These are phyloP conservation scores for Microvelia longipes DNA, from an alignment of 1,140 invertebrate genomes.

Conservation along the genomic window DNA sequence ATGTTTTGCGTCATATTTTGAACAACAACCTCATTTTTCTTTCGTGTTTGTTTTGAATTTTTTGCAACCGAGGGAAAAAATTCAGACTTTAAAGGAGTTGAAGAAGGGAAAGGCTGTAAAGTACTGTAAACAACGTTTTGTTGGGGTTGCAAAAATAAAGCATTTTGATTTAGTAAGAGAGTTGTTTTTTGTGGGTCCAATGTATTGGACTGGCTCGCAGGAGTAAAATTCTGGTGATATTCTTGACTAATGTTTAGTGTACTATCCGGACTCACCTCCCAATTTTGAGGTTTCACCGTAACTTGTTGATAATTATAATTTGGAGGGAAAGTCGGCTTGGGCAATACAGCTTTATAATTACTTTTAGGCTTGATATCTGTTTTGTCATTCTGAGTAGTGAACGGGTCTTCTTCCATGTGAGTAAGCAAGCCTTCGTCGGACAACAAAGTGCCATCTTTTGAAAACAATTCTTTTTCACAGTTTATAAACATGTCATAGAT, in stretches of 20 bases:
- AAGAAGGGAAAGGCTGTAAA: constrained; percentile 6
- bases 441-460: constrained; percentile 16
- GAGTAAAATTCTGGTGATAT: background rate
- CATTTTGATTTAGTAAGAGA: constrained; percentile 9
- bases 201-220: background rate
- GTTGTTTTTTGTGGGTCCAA: background rate
- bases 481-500: constrained; percentile 13
- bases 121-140: constrained; percentile 13
- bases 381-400: constrained; percentile 11
- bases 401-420: constrained; percentile 10
- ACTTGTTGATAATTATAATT: background rate
- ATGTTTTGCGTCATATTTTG: constrained; percentile 16
- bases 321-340: background rate
- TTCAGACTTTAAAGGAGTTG: background rate
- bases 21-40: constrained; percentile 13
- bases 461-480: constrained; percentile 19
- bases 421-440: constrained; percentile 15
- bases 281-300: background rate
- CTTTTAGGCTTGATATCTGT: background rate
- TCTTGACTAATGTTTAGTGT: background rate
- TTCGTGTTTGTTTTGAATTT: constrained; percentile 7
- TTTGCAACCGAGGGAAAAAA: background rate
- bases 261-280: background rate
- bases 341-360: background rate
- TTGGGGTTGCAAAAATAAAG: constrained; percentile 11